Evolutionary conservation across 2,113 vertebrate genomes (phyloP), one percentile per base, ranked within the genome.

Genomic region (Ellobius talpinus): DNA sequence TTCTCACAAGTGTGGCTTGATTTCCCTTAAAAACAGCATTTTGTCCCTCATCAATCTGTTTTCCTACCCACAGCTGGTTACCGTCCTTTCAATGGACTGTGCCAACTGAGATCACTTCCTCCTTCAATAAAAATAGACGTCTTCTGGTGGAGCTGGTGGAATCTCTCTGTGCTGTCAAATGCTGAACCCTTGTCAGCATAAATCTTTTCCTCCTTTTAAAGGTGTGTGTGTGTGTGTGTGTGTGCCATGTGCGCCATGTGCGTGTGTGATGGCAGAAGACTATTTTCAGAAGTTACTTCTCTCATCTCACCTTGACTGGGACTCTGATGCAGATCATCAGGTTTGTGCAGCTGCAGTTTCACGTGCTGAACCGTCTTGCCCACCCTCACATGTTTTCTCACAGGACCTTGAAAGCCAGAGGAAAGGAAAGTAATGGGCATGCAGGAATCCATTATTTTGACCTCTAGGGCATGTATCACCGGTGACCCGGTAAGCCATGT

Each of bases 11-110:
- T 39, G 74, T n/a, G 76, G 23, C 79, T 90, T 74, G 91, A 65
- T 96, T 96, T 92, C 72, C 91, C 68, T 86, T 65, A 70, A 42
- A 97, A 90, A 29, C 85, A 87, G 93, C 33, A 90, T 79, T 89
- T 87, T 79, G 73, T 95, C 76, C 90, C 21, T 0, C 19, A 3
- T 63, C 68, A 61, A 19, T 84, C 45, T 50, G 84, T 72, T 72
- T 90, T 66, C 47, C 73, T 78, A 72, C 82, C 17, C 52, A 31
- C 90, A n/a, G 97, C 94, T 95, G 88, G 91, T 13, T 12, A 29
- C 52, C 1, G 0, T 89, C 68, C 65, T 77, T 50, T 16, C 66
- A 45, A 79, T 2, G 77, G 23, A 1, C 65, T 55, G 50, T 8
- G 87, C 47, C 97, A 93, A 92, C 90, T 66, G 82, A 50, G 85